These are phyloP conservation scores for Ommatoiulus sabulosus DNA, from an alignment of 2,888 invertebrate genomes.

Conservation along the genomic window DNA sequence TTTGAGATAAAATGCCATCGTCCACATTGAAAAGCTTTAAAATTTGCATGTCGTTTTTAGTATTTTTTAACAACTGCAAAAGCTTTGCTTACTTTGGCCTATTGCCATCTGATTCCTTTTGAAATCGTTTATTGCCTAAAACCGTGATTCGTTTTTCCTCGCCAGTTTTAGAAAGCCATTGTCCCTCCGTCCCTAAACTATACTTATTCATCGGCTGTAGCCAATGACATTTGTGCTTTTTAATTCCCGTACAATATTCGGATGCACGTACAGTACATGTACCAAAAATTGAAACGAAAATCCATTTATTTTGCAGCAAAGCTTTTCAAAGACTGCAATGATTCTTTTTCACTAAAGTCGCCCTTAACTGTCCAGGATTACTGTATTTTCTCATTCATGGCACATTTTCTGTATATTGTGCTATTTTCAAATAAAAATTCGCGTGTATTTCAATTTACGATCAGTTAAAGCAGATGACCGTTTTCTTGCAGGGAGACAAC, in stretches of 20 bases:
- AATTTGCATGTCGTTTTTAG: neutral
- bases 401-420: too few relatives aligned
- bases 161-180: constrained; percentile 12
- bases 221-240: neutral
- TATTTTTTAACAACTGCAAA: neutral
- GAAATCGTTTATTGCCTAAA: constrained; percentile 9
- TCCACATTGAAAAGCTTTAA: neutral
- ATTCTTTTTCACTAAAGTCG: neutral
- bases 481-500: too few relatives aligned
- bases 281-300: neutral
- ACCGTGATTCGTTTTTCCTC: neutral
- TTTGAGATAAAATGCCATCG: neutral
- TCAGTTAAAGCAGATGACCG: too few relatives aligned
- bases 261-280: neutral
- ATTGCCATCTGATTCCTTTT: neutral
- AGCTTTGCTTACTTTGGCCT: neutral
- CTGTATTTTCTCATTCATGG: neutral
- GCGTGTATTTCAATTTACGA: too few relatives aligned
- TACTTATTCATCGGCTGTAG: neutral
- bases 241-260: neutral
- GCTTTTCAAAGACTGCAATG: neutral
- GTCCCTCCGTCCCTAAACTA: constrained; percentile 15
- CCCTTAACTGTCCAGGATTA: neutral
- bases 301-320: neutral
- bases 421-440: too few relatives aligned